Evolutionary conservation across 1,140 invertebrate genomes (phyloP).

Genomic region (Scaptodrosophila lebanonensis): DNA sequence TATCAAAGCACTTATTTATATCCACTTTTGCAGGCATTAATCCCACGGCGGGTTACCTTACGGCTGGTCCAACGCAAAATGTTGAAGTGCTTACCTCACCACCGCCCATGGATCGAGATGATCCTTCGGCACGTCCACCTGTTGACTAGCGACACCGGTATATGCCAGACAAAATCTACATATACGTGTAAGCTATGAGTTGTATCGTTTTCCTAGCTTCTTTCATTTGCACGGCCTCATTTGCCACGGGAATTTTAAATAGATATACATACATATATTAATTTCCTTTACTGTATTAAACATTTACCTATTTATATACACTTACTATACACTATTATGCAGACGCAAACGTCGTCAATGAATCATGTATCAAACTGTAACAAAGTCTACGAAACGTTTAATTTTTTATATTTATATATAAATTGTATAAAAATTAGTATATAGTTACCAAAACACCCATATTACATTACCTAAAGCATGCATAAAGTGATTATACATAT

Average conservation of each 20-base stretch:
- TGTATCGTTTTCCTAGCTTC: neutral
- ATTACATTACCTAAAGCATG: constrained; percentile 58
- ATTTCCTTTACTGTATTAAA: constrained; percentile 65
- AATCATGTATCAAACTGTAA: constrained; percentile 46
- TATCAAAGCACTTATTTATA: neutral
- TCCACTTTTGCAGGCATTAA: constrained; percentile 79
- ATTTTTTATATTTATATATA: constrained; percentile 72
- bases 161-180: constrained; percentile 26
- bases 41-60: constrained; percentile 88
- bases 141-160: constrained; percentile 60
- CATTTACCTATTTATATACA: constrained; percentile 55
- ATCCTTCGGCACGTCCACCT: constrained; percentile 69
- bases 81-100: constrained; percentile 85
- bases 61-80: constrained; percentile 85
- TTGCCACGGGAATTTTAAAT: constrained; percentile 22
- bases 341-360: neutral
- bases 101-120: constrained; percentile 86
- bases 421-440: constrained; percentile 65
- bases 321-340: neutral
- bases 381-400: constrained; percentile 54
- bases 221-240: constrained; percentile 6
- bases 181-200: constrained; percentile 21
- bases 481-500: constrained; percentile 73
- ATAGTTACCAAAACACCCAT: constrained; percentile 34
- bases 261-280: constrained; percentile 10